Conservation (phyloP, 2,797 vertebrate species). For the Molossus molossus region DNA sequence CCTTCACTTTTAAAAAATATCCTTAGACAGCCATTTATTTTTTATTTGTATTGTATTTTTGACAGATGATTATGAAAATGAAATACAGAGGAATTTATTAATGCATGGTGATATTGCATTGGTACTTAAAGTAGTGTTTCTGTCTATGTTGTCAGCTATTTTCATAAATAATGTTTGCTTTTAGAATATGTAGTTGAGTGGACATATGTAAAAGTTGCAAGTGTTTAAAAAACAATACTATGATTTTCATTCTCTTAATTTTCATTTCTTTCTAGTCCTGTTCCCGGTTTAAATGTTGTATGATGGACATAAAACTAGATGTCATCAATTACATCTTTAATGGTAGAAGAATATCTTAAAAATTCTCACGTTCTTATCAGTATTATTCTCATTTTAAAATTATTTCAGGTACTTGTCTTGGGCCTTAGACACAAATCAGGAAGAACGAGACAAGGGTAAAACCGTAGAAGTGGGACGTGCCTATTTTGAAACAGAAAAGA, state of each 20-base stretch:
- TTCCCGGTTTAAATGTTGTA: conserved; percentile 54
- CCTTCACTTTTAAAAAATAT: conserved; percentile 11
- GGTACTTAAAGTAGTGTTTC: not conserved
- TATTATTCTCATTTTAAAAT: conserved; percentile 55
- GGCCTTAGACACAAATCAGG: conserved; percentile 99
- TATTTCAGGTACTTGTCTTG: conserved; percentile 97
- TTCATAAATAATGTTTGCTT: conserved; percentile 58
- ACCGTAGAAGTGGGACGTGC: conserved; percentile 98
- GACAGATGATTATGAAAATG: conserved; percentile 38
- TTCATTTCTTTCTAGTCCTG: conserved; percentile 21
- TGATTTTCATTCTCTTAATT: conserved; percentile 29
- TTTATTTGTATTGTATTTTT: conserved; percentile 43
- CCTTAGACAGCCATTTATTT: not conserved
- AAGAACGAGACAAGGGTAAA: conserved; percentile 99
- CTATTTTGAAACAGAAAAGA: conserved; percentile 99
- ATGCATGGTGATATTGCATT: not conserved
- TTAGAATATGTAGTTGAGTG: conserved; percentile 1
- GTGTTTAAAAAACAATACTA: conserved; percentile 23
- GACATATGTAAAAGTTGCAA: not conserved
- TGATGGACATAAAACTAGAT: conserved; percentile 6
- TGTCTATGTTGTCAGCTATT: conserved; percentile 18
- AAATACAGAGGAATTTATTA: conserved; percentile 28
- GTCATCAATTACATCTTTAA: not conserved
- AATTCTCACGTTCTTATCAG: not conserved
- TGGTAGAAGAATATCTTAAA: conserved; percentile 51